Percentiles rank a stretch among this genome's conserved stretches.
phyloP scores from a whole-genome alignment of 2,888 invertebrate genomes.

The Hirtodrosophila duncani region DNA sequence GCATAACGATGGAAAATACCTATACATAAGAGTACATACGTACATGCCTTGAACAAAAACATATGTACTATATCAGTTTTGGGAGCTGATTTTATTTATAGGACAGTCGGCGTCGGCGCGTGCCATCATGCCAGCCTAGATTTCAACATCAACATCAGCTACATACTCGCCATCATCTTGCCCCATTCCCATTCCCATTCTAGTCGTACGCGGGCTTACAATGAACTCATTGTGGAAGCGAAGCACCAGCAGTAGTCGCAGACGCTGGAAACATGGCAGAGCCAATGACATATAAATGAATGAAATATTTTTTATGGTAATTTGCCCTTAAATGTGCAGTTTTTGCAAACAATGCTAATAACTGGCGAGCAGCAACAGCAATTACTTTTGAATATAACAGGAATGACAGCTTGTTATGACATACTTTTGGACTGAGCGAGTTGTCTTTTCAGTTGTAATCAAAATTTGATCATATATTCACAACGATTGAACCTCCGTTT shows the following conservation, averaged over 20 bases:
- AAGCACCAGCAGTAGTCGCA: constrained; percentile 6
- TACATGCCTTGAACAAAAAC: constrained; percentile 10
- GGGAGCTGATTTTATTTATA: constrained; percentile 53
- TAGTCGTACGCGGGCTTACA: too few relatives aligned
- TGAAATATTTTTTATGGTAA: constrained; percentile 63
- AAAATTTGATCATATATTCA: constrained; percentile 6
- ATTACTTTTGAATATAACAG: too few relatives aligned
- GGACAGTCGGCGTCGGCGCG: constrained; percentile 57
- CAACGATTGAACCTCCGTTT: too few relatives aligned
- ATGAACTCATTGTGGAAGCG: constrained; percentile 45
- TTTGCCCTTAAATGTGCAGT: constrained; percentile 41
- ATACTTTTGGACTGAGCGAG: too few relatives aligned
- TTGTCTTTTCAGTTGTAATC: too few relatives aligned
- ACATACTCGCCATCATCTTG: too few relatives aligned
- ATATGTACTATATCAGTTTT: constrained; percentile 22
- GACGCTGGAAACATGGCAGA: constrained; percentile 1
- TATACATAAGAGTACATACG: constrained; percentile 7
- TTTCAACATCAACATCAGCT: too few relatives aligned
- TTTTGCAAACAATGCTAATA: constrained; percentile 59
- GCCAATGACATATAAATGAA: constrained; percentile 49
- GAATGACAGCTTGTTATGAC: too few relatives aligned
- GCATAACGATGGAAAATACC: constrained; percentile 30
- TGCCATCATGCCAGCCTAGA: constrained; percentile 51
- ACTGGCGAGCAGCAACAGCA: too few relatives aligned
- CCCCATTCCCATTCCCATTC: too few relatives aligned